Conservation (phyloP, 2,113 vertebrate genomes). For the Triplophysa rosa region DNA sequence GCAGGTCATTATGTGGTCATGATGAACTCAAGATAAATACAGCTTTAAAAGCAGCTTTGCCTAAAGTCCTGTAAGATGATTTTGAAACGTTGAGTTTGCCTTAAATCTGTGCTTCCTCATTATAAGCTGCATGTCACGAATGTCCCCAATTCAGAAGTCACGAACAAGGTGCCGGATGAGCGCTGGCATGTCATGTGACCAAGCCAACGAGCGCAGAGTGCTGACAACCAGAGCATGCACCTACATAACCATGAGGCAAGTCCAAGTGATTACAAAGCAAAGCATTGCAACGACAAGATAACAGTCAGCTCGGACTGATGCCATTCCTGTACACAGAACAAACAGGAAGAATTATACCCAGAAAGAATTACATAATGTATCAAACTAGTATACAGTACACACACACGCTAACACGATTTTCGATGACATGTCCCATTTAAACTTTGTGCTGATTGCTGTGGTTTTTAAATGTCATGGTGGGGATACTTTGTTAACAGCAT, state of each 20-base stretch:
- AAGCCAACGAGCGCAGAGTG: neutral
- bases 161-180: neutral
- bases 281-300: neutral
- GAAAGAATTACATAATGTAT: no score
- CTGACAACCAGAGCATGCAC: neutral
- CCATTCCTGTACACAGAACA: neutral
- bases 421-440: conserved; percentile 24
- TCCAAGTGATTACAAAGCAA: conserved; percentile 6
- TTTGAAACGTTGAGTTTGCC: neutral
- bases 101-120: neutral
- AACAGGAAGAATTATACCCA: neutral
- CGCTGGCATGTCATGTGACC: neutral
- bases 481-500: conserved; percentile 1
- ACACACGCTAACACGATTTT: neutral
- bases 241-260: conserved; percentile 18
- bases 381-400: neutral
- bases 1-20: neutral
- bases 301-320: neutral
- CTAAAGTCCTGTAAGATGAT: neutral
- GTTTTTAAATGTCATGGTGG: conserved; percentile 51
- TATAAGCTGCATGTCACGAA: neutral
- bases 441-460: conserved; percentile 29
- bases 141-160: neutral
- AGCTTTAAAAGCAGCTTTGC: conserved; percentile 11
- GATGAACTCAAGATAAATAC: neutral